These are phyloP conservation scores for Prunella strophiata DNA, from an alignment of 2,797 vertebrate species.

Conservation along the genomic window DNA sequence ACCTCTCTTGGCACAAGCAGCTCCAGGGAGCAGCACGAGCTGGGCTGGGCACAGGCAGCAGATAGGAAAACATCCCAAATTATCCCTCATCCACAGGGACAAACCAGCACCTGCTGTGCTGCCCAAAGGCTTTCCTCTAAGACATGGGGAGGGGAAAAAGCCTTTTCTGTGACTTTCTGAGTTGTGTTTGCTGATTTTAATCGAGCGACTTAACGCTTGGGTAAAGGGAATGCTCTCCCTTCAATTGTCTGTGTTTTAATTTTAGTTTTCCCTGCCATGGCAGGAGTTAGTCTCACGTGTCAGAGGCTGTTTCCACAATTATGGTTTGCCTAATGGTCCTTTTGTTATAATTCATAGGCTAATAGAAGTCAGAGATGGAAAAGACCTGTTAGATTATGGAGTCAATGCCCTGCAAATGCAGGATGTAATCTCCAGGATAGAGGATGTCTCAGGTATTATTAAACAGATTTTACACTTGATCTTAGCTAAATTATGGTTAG, in stretches of 20 bases:
- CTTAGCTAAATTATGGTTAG: slow-evolving; percentile 39
- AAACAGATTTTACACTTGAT: slow-evolving; percentile 62
- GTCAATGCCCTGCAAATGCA: slow-evolving; percentile 64
- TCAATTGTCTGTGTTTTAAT: slow-evolving; percentile 35
- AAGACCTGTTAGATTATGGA: slow-evolving; percentile 67
- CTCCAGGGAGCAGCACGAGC: accelerated
- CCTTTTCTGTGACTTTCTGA: not conserved
- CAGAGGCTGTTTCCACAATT: slow-evolving; percentile 72
- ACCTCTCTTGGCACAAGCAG: not conserved
- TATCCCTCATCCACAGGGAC: not conserved
- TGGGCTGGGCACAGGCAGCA: not conserved
- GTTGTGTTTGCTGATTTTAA: not conserved
- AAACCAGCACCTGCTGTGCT: not conserved
- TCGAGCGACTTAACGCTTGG: not conserved
- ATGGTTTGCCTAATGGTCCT: slow-evolving; percentile 70
- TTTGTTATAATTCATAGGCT: slow-evolving; percentile 72
- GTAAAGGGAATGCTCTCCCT: slow-evolving; percentile 24
- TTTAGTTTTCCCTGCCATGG: slow-evolving; percentile 22
- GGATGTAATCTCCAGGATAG: slow-evolving; percentile 54
- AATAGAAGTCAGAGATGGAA: slow-evolving; percentile 73
- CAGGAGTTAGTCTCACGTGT: slow-evolving; percentile 50
- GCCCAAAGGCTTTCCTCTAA: not conserved
- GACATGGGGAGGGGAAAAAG: not conserved
- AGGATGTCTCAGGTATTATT: slow-evolving; percentile 38
- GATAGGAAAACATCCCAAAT: not conserved